Evolutionary conservation across 2,113 vertebrate species (phyloP), one percentile per base, ranked within the genome.

Genomic region (Chloropsis cyanopogon): DNA sequence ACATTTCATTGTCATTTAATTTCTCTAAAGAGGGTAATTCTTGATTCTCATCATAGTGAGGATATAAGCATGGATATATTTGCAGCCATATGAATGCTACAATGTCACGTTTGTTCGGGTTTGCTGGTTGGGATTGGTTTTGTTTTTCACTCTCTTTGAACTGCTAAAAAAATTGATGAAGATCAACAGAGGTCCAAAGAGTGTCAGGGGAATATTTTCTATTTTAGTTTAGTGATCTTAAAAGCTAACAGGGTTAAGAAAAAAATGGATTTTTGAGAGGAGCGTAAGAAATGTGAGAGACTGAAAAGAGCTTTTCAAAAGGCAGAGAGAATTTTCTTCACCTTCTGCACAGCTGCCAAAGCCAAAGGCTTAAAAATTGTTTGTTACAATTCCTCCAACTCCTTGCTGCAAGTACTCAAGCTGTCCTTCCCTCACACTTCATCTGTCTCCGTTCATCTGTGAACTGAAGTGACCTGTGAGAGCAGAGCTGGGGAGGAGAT

Each of bases 391-490:
- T 70, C 47, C 42, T 92, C 79, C 82, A 88, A 14, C 19, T 93
- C 64, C 52, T 77, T 24, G 50, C 50, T 82, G 3, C 26, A 0
- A 77, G 71, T 78, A 24, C 71, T 88, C 42, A 14, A 70, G 91
- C 82, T 49, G 41, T 47, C 82, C 77, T 90, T 83, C 64, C 44
- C 82, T 96, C 88, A 81, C 52, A 77, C 85, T 91, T 95, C 89
- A 70, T 96, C 85, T 59, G 39, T 94, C 76, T 92, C 79, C 14
- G 47, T 77, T 88, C 93, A 90, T 88, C 76, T 78, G 85, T 88
- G 81, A 93, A 93, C 90, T 29, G 64, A 59, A 26, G 83, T 92
- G 96, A 93, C 79, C 80, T 71, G 68, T 12, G 60, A 73, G 91
- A 82, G 57, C 56, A 78, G 60, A 72, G 78, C 59, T 83, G 3